Base-by-base conservation (phyloP, 1,140 invertebrate genomes). In the Caerostris darwini region DNA sequence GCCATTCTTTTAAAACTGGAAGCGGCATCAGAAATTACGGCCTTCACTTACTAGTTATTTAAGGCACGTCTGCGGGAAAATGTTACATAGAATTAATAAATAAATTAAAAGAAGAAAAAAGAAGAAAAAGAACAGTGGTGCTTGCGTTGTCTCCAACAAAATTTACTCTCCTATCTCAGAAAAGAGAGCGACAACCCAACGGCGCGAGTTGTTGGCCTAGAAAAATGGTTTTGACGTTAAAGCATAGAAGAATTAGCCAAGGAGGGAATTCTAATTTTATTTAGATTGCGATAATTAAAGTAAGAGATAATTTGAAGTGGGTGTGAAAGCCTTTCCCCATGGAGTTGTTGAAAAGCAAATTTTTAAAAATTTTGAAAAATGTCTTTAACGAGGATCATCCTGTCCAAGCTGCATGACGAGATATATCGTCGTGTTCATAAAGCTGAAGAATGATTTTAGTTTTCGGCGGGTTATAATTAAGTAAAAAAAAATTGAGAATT, bases 11-110 rank as follows among this genome's bases (percentile, higher is more conserved):
- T 58, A 81, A 57, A 77, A 19, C 59, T 12, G 6, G 59, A 10
- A 61, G n/a, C 69, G 34, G 14, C 87, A 89, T 54, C 90, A 92
- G 90, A 85, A 92, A 92, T 92, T 92, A 92, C 90, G 19, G 57
- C 14, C 77, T 17, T 90, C 56, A 3, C 61, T n/a, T n/a, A n/a
- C n/a, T n/a, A 92, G 90, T 92, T 92, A 92, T 92, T 92, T 92
- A 85, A 92, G 81, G 82, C 90, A 92, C 90, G 90, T 92, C 59
- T 85, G 58, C 53, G 77, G 56, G 81, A 92, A 85, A 92, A 85
- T 82, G 90, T 50, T 85, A 67, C 90, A 83, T 50, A 58, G 81
- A 83, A 92, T 92, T 92, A 85, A 92, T 92, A 92, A 81, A 91
- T 91, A 92, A 92, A 92, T 92, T 85, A 92, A 85, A 82, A 89